phyloP scores from a whole-genome alignment of 2,113 vertebrate genomes.

The Xiphophorus hellerii region DNA sequence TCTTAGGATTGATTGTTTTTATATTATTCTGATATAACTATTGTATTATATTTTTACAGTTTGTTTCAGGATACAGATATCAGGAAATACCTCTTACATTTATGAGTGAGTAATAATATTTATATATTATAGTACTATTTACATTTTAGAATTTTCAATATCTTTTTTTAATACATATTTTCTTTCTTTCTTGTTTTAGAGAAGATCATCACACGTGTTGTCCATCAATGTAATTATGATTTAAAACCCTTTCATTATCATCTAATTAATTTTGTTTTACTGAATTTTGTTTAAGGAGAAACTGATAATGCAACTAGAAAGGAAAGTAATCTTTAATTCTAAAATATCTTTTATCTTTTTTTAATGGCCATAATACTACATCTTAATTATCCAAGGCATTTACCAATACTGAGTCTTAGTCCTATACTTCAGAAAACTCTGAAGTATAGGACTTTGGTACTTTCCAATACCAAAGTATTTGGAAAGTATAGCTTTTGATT shows the following conservation, averaged over 20 bases:
- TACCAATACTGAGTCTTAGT: too few species aligned
- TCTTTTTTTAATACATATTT: background rate
- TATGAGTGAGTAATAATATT: constrained; percentile 86
- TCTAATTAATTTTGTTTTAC: constrained; percentile 31
- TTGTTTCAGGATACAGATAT: constrained; percentile 87
- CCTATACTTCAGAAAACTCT: too few species aligned
- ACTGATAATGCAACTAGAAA: too few species aligned
- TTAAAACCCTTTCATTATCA: constrained; percentile 1
- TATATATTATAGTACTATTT: background rate
- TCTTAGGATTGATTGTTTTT: background rate
- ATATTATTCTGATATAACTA: background rate
- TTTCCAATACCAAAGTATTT: background rate
- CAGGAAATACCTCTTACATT: constrained; percentile 92
- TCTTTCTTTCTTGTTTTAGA: constrained; percentile 55
- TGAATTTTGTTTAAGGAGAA: background rate
- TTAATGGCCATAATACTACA: too few species aligned
- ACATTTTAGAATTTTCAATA: background rate
- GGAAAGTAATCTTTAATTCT: too few species aligned
- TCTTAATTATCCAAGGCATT: too few species aligned
- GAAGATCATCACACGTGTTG: constrained; percentile 59
- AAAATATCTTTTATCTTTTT: too few species aligned
- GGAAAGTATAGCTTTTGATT: too few species aligned
- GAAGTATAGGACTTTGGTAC: too few species aligned
- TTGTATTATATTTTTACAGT: constrained; percentile 79
- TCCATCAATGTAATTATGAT: constrained; percentile 53